A percentile compares a stretch with the other conserved stretches of the same genome.
These are phyloP conservation scores for Anolis apletophallus DNA, from an alignment of 2,797 vertebrate species.

Conservation along the genomic window DNA sequence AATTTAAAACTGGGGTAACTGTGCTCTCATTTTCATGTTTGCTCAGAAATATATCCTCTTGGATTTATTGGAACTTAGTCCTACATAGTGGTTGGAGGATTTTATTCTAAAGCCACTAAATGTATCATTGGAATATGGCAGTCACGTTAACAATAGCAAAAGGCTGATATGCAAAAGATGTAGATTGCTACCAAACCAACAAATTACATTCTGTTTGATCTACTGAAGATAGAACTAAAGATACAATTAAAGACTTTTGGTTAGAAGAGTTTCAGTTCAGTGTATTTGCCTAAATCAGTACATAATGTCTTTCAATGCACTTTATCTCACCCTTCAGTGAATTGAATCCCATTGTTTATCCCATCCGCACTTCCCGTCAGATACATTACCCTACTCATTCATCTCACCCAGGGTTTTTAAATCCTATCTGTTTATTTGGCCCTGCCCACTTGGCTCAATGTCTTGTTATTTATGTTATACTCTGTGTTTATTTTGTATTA, in stretches of 20 bases:
- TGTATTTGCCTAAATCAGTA: too few relatives aligned
- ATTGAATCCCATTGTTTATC: too few relatives aligned
- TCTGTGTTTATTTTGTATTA: too few relatives aligned
- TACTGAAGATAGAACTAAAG: constrained; percentile 15
- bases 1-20: neutral
- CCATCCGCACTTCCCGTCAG: too few relatives aligned
- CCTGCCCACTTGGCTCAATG: too few relatives aligned
- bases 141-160: neutral
- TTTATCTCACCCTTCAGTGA: too few relatives aligned
- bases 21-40: neutral
- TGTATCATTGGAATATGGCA: neutral
- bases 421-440: too few relatives aligned
- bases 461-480: too few relatives aligned
- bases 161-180: neutral
- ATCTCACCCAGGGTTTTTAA: too few relatives aligned
- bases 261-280: neutral
- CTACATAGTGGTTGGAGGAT: neutral
- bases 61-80: neutral
- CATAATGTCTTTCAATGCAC: too few relatives aligned
- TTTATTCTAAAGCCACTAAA: neutral
- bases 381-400: too few relatives aligned
- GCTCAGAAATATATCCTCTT: neutral
- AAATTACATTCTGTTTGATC: neutral
- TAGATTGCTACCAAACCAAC: neutral
- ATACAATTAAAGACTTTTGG: neutral